Evolutionary conservation across 2,888 invertebrate species (phyloP).

Genomic region (Ecdyonurus torrentis): DNA sequence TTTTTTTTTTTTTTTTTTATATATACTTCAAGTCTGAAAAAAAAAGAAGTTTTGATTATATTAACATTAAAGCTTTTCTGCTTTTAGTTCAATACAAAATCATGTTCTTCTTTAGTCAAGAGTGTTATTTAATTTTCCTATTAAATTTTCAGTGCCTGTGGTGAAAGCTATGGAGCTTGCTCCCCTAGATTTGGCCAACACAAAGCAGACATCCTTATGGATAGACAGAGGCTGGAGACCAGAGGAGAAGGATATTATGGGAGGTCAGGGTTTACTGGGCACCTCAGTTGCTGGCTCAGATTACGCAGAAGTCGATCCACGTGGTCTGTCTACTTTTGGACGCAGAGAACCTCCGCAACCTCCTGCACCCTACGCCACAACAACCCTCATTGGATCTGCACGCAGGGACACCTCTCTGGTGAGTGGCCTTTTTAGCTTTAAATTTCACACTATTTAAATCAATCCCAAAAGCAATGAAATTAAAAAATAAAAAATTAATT

Average conservation of each 20-base stretch:
- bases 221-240: slow-evolving; percentile 52
- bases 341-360: slow-evolving; percentile 35
- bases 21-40: no score
- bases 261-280: slow-evolving; percentile 36
- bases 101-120: no score
- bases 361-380: slow-evolving; percentile 59
- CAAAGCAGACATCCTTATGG: slow-evolving; percentile 45
- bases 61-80: no score
- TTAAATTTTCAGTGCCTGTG: slow-evolving; percentile 23
- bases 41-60: no score
- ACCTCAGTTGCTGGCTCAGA: slow-evolving; percentile 34
- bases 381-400: slow-evolving; percentile 40
- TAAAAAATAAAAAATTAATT: no score
- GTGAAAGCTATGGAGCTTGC: slow-evolving; percentile 30
- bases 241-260: slow-evolving; percentile 20
- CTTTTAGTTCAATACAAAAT: slow-evolving; percentile 3
- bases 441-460: no score
- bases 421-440: no score
- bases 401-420: slow-evolving; percentile 1
- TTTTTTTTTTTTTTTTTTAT: no score
- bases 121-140: neutral
- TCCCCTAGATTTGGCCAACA: slow-evolving; percentile 23
- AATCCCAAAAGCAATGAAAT: no score
- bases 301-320: slow-evolving; percentile 45
- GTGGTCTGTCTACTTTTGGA: slow-evolving; percentile 47